These are phyloP conservation scores for Dexiosoma caninum DNA, from an alignment of 2,888 invertebrate genomes.

Conservation along the genomic window DNA sequence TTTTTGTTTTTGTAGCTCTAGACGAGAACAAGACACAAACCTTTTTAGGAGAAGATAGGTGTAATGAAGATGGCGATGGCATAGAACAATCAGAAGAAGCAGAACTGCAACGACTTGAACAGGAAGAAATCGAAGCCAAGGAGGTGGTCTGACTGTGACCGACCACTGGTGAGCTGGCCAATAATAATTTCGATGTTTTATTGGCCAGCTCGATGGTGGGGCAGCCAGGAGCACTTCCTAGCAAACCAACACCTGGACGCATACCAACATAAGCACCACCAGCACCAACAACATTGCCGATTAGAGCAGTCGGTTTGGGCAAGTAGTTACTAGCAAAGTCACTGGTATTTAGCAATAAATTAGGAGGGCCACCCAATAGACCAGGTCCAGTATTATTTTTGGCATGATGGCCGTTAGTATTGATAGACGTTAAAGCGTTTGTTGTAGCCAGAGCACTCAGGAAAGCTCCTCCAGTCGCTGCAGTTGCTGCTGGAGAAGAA, in stretches of 20 bases:
- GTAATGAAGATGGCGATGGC: slow-evolving; percentile 78
- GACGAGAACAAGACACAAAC: slow-evolving; percentile 75
- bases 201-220: slow-evolving; percentile 63
- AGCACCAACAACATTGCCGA: background rate
- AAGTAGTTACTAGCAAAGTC: slow-evolving; percentile 9
- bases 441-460: slow-evolving; percentile 41
- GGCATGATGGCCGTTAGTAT: slow-evolving; percentile 22
- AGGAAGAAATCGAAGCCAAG: slow-evolving; percentile 69
- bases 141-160: slow-evolving; percentile 65
- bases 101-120: slow-evolving; percentile 76
- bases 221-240: slow-evolving; percentile 65
- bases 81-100: slow-evolving; percentile 78
- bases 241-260: slow-evolving; percentile 60
- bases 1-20: slow-evolving; percentile 40
- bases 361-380: slow-evolving; percentile 50
- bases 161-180: slow-evolving; percentile 51
- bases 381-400: slow-evolving; percentile 45
- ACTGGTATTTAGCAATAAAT: slow-evolving; percentile 9
- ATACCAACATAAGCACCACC: slow-evolving; percentile 52
- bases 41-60: slow-evolving; percentile 79
- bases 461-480: slow-evolving; percentile 57
- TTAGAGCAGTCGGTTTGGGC: slow-evolving; percentile 4
- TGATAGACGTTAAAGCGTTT: slow-evolving; percentile 42
- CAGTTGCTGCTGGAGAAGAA: slow-evolving; percentile 71
- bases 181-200: slow-evolving; percentile 53